Conservation (phyloP, 2,113 vertebrate genomes). For the Daubentonia madagascariensis region DNA sequence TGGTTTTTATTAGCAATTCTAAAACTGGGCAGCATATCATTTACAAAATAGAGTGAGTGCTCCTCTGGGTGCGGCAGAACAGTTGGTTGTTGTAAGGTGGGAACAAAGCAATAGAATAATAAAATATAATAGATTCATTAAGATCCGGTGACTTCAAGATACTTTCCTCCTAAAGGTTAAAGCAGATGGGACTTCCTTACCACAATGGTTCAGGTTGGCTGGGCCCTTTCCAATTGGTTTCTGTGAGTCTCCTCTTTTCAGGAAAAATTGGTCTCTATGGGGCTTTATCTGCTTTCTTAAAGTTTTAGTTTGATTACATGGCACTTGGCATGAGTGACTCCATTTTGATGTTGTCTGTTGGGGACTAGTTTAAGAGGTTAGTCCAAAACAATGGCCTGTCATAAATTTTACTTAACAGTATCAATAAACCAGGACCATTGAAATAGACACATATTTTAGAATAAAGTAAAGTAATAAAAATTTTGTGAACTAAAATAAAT, state of each 20-base stretch:
- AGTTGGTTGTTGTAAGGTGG: not conserved
- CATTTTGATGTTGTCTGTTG: not conserved
- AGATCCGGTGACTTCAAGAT: not conserved
- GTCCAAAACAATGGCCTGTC: not conserved
- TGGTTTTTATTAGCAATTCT: not conserved
- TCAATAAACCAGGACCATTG: not conserved
- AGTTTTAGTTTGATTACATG: not conserved
- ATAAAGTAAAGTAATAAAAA: not conserved
- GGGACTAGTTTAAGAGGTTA: rapidly evolving
- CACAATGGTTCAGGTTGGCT: not conserved
- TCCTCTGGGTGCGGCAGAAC: not conserved
- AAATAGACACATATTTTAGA: not conserved
- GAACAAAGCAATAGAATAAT: not conserved
- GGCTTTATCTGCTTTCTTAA: not conserved
- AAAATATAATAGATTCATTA: not conserved
- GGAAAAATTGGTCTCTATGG: not conserved
- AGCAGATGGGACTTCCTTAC: not conserved
- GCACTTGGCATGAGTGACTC: rapidly evolving
- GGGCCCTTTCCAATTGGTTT: rapidly evolving
- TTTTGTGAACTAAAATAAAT: not conserved
- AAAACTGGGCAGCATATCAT: not conserved
- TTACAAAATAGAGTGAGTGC: not conserved
- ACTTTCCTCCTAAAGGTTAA: no score
- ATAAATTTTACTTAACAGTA: not conserved
- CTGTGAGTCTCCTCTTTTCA: not conserved